A percentile compares a stretch with the other conserved stretches of the same genome.
These are phyloP conservation scores for Parazoanthus atlanticus DNA, from an alignment of 92 coral and sea anemone species.

Conservation along the genomic window DNA sequence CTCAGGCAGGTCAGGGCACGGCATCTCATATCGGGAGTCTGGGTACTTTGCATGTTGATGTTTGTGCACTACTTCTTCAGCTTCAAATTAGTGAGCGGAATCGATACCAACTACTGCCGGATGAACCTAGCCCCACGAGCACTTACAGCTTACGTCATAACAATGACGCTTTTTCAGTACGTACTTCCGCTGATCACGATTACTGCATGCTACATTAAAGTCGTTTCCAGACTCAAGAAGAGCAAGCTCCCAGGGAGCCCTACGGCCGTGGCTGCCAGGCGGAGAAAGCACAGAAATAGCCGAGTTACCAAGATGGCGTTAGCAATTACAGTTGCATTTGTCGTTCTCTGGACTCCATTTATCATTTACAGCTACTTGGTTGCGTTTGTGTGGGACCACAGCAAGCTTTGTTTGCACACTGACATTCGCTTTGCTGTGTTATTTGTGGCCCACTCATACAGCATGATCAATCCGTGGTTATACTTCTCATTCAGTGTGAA, in stretches of 20 bases:
- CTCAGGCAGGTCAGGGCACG: not conserved
- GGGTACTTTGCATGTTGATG: slow-evolving; percentile 11
- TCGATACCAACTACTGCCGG: not conserved
- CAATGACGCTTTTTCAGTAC: slow-evolving; percentile 15
- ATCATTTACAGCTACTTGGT: slow-evolving; percentile 2
- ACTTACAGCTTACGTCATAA: slow-evolving; percentile 25
- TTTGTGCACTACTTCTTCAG: slow-evolving; percentile 29
- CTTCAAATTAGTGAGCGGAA: not conserved
- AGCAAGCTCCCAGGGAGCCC: slow-evolving; percentile 9
- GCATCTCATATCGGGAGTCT: not conserved
- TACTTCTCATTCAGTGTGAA: not conserved
- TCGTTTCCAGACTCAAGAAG: not conserved
- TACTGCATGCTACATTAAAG: slow-evolving; percentile 10
- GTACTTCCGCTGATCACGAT: slow-evolving; percentile 18
- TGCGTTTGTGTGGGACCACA: slow-evolving; percentile 4
- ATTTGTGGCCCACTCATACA: slow-evolving; percentile 27
- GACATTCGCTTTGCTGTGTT: slow-evolving; percentile 7
- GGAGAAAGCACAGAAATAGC: slow-evolving; percentile 20
- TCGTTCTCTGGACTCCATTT: slow-evolving; percentile 32
- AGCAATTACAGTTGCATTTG: slow-evolving; percentile 21
- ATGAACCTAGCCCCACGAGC: not conserved
- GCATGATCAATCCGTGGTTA: slow-evolving; percentile 24
- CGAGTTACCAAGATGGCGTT: slow-evolving; percentile 17
- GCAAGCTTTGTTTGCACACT: not conserved
- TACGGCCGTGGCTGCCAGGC: not conserved